Conservation (phyloP, 2,113 vertebrate species). For the Macrotus californicus region DNA sequence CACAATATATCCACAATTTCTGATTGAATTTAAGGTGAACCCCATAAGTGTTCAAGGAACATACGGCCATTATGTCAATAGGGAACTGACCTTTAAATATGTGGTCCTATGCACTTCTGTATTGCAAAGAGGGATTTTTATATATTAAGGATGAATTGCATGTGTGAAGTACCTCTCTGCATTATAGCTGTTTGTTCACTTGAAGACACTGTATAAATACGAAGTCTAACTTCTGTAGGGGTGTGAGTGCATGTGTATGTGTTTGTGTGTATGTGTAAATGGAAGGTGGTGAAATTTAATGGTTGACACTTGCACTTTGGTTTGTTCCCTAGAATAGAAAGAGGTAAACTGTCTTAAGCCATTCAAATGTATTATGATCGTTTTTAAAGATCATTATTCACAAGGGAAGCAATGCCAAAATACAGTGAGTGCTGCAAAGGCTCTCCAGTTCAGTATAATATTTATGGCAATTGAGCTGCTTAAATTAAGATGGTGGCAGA, state of each 20-base stretch:
- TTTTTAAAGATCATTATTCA: conserved; percentile 36
- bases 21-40: conserved; percentile 4
- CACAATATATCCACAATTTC: neutral
- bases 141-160: conserved; percentile 38
- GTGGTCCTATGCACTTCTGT: conserved; percentile 32
- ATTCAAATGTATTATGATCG: conserved; percentile 26
- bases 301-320: conserved; percentile 2
- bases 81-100: conserved; percentile 39
- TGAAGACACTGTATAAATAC: conserved; percentile 44
- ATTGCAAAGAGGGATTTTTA: neutral
- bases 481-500: conserved; percentile 30
- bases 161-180: conserved; percentile 34
- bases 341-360: conserved; percentile 55
- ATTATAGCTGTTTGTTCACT: conserved; percentile 18
- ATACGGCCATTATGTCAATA: conserved; percentile 25
- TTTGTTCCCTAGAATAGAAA: conserved; percentile 55
- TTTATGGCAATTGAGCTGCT: conserved; percentile 31
- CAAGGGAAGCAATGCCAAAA: conserved; percentile 37
- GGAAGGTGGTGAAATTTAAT: conserved; percentile 35
- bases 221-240: conserved; percentile 44
- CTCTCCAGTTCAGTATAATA: conserved; percentile 21
- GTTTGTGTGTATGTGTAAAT: neutral
- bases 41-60: conserved; percentile 38
- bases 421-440: conserved; percentile 31
- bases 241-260: conserved; percentile 10